These are phyloP conservation scores for Coregonus suidteri DNA, from an alignment of 2,797 vertebrate genomes.

Conservation along the genomic window DNA sequence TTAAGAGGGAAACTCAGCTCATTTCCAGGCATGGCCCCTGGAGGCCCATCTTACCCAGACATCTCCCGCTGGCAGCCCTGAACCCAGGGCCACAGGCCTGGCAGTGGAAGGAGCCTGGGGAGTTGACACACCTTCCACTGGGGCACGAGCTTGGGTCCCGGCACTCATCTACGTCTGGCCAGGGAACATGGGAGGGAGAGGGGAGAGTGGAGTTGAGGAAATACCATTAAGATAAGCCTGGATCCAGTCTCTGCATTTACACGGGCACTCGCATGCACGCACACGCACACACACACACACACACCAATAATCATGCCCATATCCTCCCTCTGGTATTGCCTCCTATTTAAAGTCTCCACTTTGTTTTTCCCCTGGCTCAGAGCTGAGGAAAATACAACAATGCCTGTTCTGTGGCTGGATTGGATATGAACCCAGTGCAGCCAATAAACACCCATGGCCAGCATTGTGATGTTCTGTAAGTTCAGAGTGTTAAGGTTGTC, in stretches of 20 bases:
- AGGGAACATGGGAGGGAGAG: constrained; percentile 4
- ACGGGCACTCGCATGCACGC: not conserved
- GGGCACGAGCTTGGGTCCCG: constrained; percentile 69
- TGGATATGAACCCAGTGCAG: constrained; percentile 48
- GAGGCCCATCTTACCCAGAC: constrained; percentile 73
- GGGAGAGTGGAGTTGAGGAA: constrained; percentile 12
- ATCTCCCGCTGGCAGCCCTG: constrained; percentile 67
- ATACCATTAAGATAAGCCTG: constrained; percentile 37
- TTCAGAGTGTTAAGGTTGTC: constrained; percentile 31
- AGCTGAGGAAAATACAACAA: constrained; percentile 55
- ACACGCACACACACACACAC: constrained; percentile 11
- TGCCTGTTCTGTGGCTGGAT: constrained; percentile 49
- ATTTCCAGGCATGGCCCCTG: constrained; percentile 47
- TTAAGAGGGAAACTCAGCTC: constrained; percentile 51
- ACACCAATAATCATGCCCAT: not conserved
- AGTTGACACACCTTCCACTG: constrained; percentile 73
- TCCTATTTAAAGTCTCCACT: constrained; percentile 16
- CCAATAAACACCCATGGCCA: constrained; percentile 47
- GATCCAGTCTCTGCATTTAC: not conserved
- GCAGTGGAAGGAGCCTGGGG: constrained; percentile 76
- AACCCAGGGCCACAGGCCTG: constrained; percentile 71
- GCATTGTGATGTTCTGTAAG: constrained; percentile 24
- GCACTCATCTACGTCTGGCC: constrained; percentile 79
- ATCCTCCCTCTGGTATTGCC: constrained; percentile 14
- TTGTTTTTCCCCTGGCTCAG: constrained; percentile 55